Evolutionary conservation across 2,888 invertebrate genomes (phyloP).

Genomic region (Callosobruchus maculatus): DNA sequence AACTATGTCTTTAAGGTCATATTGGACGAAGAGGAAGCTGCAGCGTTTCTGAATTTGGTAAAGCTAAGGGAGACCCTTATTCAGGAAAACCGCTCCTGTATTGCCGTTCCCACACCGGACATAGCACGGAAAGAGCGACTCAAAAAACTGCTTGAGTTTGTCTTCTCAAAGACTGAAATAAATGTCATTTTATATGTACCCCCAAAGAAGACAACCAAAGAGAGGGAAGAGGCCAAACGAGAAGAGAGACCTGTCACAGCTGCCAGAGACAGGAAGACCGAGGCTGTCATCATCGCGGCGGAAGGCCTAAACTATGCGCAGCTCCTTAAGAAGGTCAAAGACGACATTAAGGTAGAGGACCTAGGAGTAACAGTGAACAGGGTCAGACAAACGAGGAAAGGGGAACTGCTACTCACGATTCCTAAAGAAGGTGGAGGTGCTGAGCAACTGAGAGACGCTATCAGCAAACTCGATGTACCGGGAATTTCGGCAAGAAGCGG

Average conservation of each 20-base stretch:
- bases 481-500: not conserved
- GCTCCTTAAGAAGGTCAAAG: not conserved
- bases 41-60: not conserved
- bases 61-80: not conserved
- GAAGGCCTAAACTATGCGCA: not conserved
- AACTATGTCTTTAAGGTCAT: not conserved
- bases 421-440: not conserved
- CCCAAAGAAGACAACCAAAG: not conserved
- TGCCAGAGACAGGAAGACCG: not conserved
- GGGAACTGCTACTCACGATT: not conserved
- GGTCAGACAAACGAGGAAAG: not conserved
- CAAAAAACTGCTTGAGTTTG: not conserved
- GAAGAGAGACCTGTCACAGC: not conserved
- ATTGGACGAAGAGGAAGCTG: not conserved
- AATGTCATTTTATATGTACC: not conserved
- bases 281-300: not conserved
- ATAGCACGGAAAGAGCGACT: not conserved
- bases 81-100: not conserved
- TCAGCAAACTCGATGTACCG: not conserved
- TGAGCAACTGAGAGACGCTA: not conserved
- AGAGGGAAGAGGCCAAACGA: not conserved
- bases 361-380: not conserved
- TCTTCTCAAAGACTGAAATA: not conserved
- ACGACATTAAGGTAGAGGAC: not conserved
- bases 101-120: not conserved